Base-by-base conservation (phyloP, 2,113 vertebrate species). In the Zosterops japonicus region DNA sequence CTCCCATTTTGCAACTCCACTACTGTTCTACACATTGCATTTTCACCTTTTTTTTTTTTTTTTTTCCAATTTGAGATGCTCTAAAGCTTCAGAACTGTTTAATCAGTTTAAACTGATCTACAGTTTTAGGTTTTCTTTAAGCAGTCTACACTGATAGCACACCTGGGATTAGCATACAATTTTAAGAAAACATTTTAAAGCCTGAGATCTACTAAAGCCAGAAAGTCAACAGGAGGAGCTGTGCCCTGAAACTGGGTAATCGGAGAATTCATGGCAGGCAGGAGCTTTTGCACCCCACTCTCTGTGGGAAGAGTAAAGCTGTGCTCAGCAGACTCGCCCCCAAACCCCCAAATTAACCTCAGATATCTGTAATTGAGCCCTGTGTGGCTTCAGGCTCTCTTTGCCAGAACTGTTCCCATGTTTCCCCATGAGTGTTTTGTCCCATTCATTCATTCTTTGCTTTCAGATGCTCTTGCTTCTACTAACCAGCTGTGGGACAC, bases 181-280 rank as follows among this genome's bases (percentile, higher is more conserved):
- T 81, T 71, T 87, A 93, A 89, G 72, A 75, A 29, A 80, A 87
- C 3, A 3, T 50, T 87, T 90, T 75, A 87, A 96, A 95, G 79
- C 88, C 80, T 31, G 23, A 71, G 49, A 68, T 87, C 83, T 90
- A 56, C 74, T 76, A 83, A 89, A 96, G 92, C 65, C 70, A 68
- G 56, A 93, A 95, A 95, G 76, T 94, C 88, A 96, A 94, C 61
- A 94, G 69, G 61, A 91, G 53, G 33, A 93, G n/a, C 44, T 81
- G 24, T 36, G 35, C 33, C 47, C 50, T 83, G 80, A 46, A 83
- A 90, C 29, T 35, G 23, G 33, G 27, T 74, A 75, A 85, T 33
- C 0, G 0, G 28, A 91, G 52, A 75, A 52, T 31, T 78, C 1
- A 1, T 3, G 4, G 27, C 29, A 67, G 14, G 41, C 52, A 79